A percentile compares a stretch with the other conserved stretches of the same genome.
Evolutionary conservation across 1,140 invertebrate species (phyloP).

Genomic region (Wasmannia auropunctata): DNA sequence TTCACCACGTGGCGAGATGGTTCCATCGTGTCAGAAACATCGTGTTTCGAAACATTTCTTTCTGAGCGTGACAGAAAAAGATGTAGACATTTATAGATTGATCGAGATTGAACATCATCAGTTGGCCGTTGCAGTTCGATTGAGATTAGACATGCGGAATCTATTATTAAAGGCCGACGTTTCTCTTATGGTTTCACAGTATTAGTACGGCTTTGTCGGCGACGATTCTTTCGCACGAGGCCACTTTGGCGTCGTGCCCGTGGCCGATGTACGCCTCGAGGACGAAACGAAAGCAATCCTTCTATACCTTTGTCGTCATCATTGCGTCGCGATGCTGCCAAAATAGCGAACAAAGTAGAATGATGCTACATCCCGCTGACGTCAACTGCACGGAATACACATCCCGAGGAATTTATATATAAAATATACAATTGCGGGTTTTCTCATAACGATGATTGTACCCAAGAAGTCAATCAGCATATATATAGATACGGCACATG

Average conservation of each 20-base stretch:
- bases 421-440: not conserved
- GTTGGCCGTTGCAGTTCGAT: not conserved
- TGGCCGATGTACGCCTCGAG: constrained; percentile 1
- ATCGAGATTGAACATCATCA: not conserved
- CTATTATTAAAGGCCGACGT: constrained; percentile 24
- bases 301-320: constrained; percentile 17
- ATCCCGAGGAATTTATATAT: not conserved
- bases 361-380: constrained; percentile 13
- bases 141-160: not conserved
- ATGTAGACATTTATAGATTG: not conserved
- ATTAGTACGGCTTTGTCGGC: constrained; percentile 40
- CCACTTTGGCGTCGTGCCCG: constrained; percentile 34
- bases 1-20: not conserved
- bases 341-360: constrained; percentile 46
- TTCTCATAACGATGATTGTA: not conserved
- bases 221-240: not conserved
- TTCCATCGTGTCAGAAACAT: not conserved
- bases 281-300: constrained; percentile 43
- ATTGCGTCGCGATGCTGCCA: constrained; percentile 1
- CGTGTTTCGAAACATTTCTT: constrained; percentile 16
- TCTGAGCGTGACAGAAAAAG: not conserved
- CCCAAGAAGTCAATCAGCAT: not conserved
- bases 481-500: not conserved
- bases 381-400: not conserved
- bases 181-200: constrained; percentile 17